Evolutionary conservation across 1,140 invertebrate species (phyloP).

Genomic region (Scaptodrosophila lebanonensis): DNA sequence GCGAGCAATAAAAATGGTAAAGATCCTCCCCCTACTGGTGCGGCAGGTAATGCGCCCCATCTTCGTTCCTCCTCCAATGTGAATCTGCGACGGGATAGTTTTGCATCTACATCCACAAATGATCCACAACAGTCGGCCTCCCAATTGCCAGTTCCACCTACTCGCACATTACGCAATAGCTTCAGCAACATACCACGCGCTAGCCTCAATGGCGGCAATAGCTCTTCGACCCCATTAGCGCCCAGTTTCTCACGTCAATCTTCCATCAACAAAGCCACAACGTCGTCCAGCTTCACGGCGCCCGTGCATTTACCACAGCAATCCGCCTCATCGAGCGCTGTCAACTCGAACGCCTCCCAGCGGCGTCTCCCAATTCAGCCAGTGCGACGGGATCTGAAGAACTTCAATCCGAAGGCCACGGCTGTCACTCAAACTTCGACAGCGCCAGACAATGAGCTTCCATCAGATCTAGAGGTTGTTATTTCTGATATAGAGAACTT

Average conservation of each 20-base stretch:
- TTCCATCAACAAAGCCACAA: conserved; percentile 58
- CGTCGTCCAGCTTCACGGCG: conserved; percentile 27
- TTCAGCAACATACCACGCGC: conserved; percentile 76
- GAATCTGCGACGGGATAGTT: conserved; percentile 64
- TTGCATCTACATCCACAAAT: conserved; percentile 34
- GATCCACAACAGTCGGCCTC: conserved; percentile 22
- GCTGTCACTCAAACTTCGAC: conserved; percentile 7
- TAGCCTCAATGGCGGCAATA: conserved; percentile 43
- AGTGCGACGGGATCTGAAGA: conserved; percentile 51
- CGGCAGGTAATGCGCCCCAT: conserved; percentile 23
- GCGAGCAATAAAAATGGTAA: conserved; percentile 48
- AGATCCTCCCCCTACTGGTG: conserved; percentile 34
- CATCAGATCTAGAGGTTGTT: conserved; percentile 75
- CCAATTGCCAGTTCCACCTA: conserved; percentile 46
- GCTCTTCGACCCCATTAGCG: background rate
- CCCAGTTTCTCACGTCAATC: conserved; percentile 56
- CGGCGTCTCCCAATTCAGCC: conserved; percentile 18
- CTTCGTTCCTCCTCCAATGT: conserved; percentile 66
- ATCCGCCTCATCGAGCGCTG: conserved; percentile 53
- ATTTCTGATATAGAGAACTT: conserved; percentile 75
- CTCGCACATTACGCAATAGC: conserved; percentile 61
- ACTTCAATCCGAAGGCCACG: conserved; percentile 39
- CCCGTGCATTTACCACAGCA: conserved; percentile 32
- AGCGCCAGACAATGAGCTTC: conserved; percentile 48
- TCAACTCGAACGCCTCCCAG: conserved; percentile 27